Evolutionary conservation across 2,797 vertebrate species (phyloP).

Genomic region (Sylvilagus floridanus): DNA sequence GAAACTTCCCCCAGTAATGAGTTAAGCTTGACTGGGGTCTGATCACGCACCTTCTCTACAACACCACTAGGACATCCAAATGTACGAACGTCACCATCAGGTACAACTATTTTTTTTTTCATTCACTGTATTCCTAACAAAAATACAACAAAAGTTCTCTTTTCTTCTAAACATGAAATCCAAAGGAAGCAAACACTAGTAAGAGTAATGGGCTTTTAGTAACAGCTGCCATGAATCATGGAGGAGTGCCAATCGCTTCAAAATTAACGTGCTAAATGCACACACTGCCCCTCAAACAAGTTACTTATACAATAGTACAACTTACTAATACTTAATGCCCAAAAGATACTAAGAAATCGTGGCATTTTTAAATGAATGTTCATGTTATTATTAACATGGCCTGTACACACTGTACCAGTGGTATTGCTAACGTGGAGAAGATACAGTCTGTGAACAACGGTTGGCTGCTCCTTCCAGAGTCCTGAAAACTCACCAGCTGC

Average conservation of each 20-base stretch:
- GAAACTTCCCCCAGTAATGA: not conserved
- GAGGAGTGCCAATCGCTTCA: not conserved
- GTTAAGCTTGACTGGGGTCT: not conserved
- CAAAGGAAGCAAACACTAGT: not conserved
- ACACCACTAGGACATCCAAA: not conserved
- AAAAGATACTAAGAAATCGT: not conserved
- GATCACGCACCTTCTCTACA: not conserved
- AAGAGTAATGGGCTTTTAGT: not conserved
- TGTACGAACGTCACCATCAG: not conserved
- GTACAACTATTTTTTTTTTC: not conserved
- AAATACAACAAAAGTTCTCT: not conserved
- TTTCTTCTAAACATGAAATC: not conserved
- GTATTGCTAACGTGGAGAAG: not conserved
- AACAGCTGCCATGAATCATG: not conserved
- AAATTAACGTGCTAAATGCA: not conserved
- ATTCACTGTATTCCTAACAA: not conserved
- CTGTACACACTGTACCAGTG: not conserved
- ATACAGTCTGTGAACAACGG: not conserved
- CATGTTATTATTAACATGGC: not conserved
- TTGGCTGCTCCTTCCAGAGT: not conserved
- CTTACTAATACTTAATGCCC: not conserved
- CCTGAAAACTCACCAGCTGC: not conserved
- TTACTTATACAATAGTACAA: not conserved
- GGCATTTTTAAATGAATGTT: not conserved
- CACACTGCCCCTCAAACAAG: not conserved